These are phyloP conservation scores for Cebus imitator DNA, from an alignment of 2,113 vertebrate species.

Conservation along the genomic window DNA sequence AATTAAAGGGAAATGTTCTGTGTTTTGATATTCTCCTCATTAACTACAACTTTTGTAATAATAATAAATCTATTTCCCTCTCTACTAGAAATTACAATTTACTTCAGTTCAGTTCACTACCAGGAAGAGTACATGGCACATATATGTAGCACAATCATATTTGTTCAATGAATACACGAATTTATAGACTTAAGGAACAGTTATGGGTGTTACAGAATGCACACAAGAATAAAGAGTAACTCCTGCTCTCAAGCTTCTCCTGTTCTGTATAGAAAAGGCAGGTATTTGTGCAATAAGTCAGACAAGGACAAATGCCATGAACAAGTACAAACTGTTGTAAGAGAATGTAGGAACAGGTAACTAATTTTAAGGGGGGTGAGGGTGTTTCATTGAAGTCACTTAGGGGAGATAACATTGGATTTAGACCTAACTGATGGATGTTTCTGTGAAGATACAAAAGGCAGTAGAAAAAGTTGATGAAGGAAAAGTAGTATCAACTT, in stretches of 20 bases:
- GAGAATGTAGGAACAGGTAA: not conserved
- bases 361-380: not conserved
- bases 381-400: not conserved
- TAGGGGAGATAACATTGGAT: not conserved
- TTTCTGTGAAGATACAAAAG: not conserved
- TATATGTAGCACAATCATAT: not conserved
- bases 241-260: not conserved
- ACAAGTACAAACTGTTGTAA: not conserved
- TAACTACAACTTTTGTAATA: not conserved
- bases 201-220: fast-evolving
- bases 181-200: not conserved
- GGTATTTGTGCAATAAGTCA: not conserved
- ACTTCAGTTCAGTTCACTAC: not conserved
- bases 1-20: not conserved
- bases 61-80: not conserved
- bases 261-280: not conserved
- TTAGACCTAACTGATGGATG: not conserved
- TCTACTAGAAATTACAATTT: not conserved
- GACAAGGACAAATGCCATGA: not conserved
- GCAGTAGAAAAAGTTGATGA: not conserved
- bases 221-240: not conserved
- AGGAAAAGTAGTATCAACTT: not conserved
- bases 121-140: not conserved
- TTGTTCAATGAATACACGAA: not conserved
- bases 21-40: not conserved